Conservation (phyloP, 2,888 invertebrate genomes). For the Morpho deidamia region DNA sequence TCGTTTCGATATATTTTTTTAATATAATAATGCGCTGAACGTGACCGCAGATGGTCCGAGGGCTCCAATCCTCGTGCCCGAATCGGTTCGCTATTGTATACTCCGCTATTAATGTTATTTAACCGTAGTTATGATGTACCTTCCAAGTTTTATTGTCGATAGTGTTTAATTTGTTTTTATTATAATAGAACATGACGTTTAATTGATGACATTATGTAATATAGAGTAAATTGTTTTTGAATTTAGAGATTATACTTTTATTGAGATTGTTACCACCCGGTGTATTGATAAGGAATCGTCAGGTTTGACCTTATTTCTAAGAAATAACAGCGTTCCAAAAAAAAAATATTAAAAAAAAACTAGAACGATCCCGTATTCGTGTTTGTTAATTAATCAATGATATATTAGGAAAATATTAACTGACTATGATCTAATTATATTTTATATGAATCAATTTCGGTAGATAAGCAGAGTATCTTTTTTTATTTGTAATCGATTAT, state of each 20-base stretch:
- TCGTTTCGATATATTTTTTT: slow-evolving; percentile 28
- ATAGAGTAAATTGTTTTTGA: slow-evolving; percentile 68
- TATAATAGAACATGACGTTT: slow-evolving; percentile 59
- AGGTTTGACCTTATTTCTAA: slow-evolving; percentile 44
- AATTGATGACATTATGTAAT: slow-evolving; percentile 68
- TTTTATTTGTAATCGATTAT: slow-evolving; percentile 50
- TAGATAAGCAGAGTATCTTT: slow-evolving; percentile 59
- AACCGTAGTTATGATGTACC: slow-evolving; percentile 37
- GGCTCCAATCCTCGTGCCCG: not conserved
- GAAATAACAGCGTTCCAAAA: slow-evolving; percentile 45
- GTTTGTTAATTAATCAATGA: slow-evolving; percentile 50
- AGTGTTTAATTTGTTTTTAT: slow-evolving; percentile 51
- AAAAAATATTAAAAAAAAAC: slow-evolving; percentile 40
- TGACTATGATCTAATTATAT: slow-evolving; percentile 53
- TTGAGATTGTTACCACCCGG: slow-evolving; percentile 76
- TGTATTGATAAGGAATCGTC: slow-evolving; percentile 49
- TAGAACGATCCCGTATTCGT: slow-evolving; percentile 50
- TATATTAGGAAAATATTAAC: slow-evolving; percentile 61
- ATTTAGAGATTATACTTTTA: slow-evolving; percentile 66
- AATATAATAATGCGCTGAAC: not conserved
- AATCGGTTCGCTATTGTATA: slow-evolving; percentile 35
- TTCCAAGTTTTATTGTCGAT: slow-evolving; percentile 53
- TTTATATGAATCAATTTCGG: slow-evolving; percentile 52
- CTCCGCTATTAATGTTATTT: slow-evolving; percentile 50
- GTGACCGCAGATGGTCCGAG: not conserved